Evolutionary conservation across 2,888 invertebrate species (phyloP), one percentile per base, ranked within the genome.

Genomic region (Polylopha cassiicola): DNA sequence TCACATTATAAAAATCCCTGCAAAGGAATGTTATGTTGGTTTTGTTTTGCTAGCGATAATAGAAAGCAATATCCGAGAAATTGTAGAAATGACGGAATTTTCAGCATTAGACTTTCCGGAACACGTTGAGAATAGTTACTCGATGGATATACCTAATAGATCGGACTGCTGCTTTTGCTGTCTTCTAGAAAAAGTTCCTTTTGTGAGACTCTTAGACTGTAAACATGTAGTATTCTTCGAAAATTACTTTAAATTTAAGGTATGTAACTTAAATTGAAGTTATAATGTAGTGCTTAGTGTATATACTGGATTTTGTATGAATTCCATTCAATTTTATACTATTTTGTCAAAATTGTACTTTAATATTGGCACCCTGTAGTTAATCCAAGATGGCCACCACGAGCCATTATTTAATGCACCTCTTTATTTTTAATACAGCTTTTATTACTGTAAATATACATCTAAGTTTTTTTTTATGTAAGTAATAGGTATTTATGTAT

Each of bases 121-220:
- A 14, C 46, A 17, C 17, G 37, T 34, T 4, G 18, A 20, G 3
- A 21, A 30, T 8, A 13, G 21, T 39, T 18, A 39, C 2, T 10
- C 6, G 8, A 11, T 24, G 1, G 33, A 29, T 8, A 7, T 8
- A 23, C 14, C 11, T 13, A 4, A 14, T 2, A 7, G 11, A n/a
- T 28, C 33, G 16, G 45, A 33, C 24, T 13, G 46, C 4, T 79
- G 78, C 32, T 36, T 67, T 8, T 67, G 71, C 44, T 79, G 78
- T 50, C 53, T 68, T 7, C 22, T 48, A 1, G 47, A 60, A 61
- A 55, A 58, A 24, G 44, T 23, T 3, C 18, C 49, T 9, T 55
- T 71, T 21, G 34, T 75, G 1, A 52, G 48, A 4, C 38, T 73
- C 1, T 7, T 39, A 27, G 59, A 52, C 8, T 79, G 78, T 53